phyloP scores from a whole-genome alignment of 2,797 vertebrate species.

The Premnoplex brunnescens region DNA sequence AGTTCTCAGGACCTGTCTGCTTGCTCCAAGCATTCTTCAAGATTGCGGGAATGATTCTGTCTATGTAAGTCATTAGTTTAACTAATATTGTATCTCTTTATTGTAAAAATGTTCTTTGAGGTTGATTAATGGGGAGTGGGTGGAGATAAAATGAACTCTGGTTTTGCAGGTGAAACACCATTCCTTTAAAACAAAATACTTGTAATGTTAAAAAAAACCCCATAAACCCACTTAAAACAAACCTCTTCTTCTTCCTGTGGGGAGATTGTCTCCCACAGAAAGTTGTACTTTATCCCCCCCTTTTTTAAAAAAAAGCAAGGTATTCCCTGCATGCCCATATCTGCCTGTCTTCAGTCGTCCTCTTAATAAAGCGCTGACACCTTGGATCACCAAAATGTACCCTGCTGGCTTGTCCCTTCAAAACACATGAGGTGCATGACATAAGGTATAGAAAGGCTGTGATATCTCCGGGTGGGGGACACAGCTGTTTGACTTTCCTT shows the following conservation, averaged over 20 bases:
- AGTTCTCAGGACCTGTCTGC: slow-evolving; percentile 31
- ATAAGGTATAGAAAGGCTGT: background rate
- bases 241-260: slow-evolving; percentile 47
- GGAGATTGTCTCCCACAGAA: slow-evolving; percentile 34
- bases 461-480: fast-evolving
- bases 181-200: slow-evolving; percentile 59
- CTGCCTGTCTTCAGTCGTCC: background rate
- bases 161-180: slow-evolving; percentile 64
- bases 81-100: slow-evolving; percentile 60
- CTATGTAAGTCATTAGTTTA: slow-evolving; percentile 54
- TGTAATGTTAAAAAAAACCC: background rate
- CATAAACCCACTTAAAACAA: slow-evolving; percentile 60
- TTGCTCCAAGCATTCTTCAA: background rate
- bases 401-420: background rate
- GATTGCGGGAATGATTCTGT: background rate
- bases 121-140: slow-evolving; percentile 56
- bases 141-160: slow-evolving; percentile 64
- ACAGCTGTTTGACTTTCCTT: background rate
- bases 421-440: background rate
- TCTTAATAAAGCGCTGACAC: background rate
- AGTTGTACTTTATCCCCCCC: background rate
- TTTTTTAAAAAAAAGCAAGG: fast-evolving
- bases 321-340: background rate
- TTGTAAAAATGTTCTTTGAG: slow-evolving; percentile 56
- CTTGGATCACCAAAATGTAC: background rate